phyloP scores from a whole-genome alignment of 2,113 vertebrate species.

The Trichomycterus rosablanca region DNA sequence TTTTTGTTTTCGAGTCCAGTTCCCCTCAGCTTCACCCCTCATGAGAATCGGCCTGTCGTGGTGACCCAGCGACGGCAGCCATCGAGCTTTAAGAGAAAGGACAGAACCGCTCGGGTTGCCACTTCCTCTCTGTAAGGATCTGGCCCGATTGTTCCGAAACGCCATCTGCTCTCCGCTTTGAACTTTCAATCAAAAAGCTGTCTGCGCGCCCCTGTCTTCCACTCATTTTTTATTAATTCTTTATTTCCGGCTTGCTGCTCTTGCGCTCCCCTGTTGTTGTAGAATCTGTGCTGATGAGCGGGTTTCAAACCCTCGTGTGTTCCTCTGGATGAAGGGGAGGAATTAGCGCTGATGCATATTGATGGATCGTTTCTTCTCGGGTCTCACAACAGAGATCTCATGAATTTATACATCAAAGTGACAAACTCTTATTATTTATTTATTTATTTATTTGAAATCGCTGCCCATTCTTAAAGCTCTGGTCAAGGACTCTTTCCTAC shows the following conservation, averaged over 20 bases:
- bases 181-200: slow-evolving; percentile 70
- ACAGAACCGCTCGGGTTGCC: slow-evolving; percentile 53
- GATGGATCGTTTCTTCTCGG: slow-evolving; percentile 47
- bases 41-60: slow-evolving; percentile 63
- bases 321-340: slow-evolving; percentile 50
- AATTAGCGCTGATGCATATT: slow-evolving; percentile 58
- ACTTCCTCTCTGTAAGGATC: slow-evolving; percentile 53
- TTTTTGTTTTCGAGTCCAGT: not conserved
- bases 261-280: slow-evolving; percentile 32
- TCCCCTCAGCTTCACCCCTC: slow-evolving; percentile 34
- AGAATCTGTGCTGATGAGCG: slow-evolving; percentile 31
- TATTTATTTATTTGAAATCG: no score
- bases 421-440: slow-evolving; percentile 52
- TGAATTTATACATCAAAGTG: slow-evolving; percentile 64
- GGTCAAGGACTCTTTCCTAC: slow-evolving; percentile 38
- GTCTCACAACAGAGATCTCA: slow-evolving; percentile 36
- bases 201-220: slow-evolving; percentile 47
- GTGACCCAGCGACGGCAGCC: slow-evolving; percentile 56
- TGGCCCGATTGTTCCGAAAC: slow-evolving; percentile 64
- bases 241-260: slow-evolving; percentile 37
- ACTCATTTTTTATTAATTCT: slow-evolving; percentile 32
- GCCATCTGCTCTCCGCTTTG: slow-evolving; percentile 73
- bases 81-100: slow-evolving; percentile 64
- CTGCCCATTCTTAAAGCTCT: slow-evolving; percentile 42
- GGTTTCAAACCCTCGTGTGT: slow-evolving; percentile 16